Conservation (phyloP, 2,113 vertebrate genomes). For the Ceratotherium simum region DNA sequence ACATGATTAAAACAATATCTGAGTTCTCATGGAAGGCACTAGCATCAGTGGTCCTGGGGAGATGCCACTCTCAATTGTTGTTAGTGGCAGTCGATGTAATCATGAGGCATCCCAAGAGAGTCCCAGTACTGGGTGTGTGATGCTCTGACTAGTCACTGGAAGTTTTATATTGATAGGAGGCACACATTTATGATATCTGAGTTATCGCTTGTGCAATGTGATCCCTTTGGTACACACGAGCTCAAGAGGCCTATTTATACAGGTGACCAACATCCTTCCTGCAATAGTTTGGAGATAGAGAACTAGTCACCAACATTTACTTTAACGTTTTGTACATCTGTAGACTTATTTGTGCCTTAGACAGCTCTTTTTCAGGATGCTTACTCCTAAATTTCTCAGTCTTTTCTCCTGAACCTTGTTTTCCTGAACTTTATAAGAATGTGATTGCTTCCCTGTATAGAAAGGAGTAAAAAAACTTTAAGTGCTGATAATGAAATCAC, state of each 20-base stretch:
- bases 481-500: neutral
- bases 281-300: neutral
- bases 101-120: neutral
- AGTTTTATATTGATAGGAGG: neutral
- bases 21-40: neutral
- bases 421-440: neutral
- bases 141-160: neutral
- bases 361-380: slow-evolving; percentile 7
- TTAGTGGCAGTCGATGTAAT: neutral
- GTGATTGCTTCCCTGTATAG: neutral
- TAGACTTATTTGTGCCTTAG: neutral
- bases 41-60: neutral
- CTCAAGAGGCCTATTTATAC: neutral
- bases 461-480: neutral
- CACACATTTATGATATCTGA: neutral
- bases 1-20: neutral
- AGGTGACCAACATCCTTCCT: neutral
- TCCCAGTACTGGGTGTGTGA: neutral
- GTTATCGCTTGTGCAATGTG: neutral
- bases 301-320: neutral
- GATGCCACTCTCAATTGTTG: neutral
- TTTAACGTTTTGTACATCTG: neutral
- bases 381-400: slow-evolving; percentile 25
- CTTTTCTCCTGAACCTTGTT: slow-evolving; percentile 9
- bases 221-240: neutral